Evolutionary conservation across 2,888 invertebrate species (phyloP).

Genomic region (Hirtodrosophila cameraria): DNA sequence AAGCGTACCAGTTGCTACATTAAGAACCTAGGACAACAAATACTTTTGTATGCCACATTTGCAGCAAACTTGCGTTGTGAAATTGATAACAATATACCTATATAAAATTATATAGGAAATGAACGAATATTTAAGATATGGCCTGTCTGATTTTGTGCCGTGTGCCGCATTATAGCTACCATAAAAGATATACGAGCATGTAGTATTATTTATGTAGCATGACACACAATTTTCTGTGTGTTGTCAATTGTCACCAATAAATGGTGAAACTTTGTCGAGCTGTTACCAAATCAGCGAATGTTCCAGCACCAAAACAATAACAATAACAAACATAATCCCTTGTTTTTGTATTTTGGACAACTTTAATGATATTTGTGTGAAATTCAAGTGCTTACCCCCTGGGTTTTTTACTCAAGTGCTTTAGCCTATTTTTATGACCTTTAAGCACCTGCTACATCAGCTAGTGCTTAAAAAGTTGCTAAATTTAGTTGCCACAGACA

Average conservation of each 20-base stretch:
- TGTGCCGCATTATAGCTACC: constrained; percentile 30
- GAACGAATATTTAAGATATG: constrained; percentile 14
- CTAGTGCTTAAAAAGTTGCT: constrained; percentile 13
- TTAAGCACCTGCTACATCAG: constrained; percentile 19
- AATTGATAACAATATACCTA: constrained; percentile 57
- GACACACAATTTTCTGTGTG: neutral
- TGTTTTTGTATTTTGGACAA: neutral
- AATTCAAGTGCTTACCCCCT: neutral
- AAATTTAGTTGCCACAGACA: constrained; percentile 29
- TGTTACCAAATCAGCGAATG: constrained; percentile 18
- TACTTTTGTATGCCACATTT: constrained; percentile 22
- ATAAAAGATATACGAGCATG: neutral
- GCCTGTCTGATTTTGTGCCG: constrained; percentile 35
- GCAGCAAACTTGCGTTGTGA: constrained; percentile 45
- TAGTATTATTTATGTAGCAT: constrained; percentile 2
- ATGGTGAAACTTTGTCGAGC: constrained; percentile 22
- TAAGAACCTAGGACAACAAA: constrained; percentile 56
- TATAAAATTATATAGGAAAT: constrained; percentile 5
- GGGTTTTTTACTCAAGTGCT: neutral
- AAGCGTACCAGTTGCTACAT: constrained; percentile 14
- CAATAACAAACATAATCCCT: constrained; percentile 2
- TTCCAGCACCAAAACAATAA: constrained; percentile 26
- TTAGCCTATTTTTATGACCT: constrained; percentile 5
- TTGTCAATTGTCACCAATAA: constrained; percentile 9
- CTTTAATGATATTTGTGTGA: neutral